Conservation (phyloP, 2,113 vertebrate species). For the Argyrosomus japonicus region DNA sequence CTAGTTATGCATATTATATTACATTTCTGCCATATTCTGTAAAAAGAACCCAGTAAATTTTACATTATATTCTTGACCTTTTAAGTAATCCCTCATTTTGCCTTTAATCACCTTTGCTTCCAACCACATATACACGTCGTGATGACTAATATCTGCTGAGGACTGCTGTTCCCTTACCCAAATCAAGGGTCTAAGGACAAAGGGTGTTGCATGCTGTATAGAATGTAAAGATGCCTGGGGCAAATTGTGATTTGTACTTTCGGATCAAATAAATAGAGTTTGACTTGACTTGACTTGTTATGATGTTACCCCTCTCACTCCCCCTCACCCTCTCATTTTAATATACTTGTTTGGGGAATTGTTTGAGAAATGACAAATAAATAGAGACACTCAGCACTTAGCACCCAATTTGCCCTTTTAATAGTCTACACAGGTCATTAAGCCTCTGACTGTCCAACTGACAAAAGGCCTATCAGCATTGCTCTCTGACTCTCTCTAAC, state of each 20-base stretch:
- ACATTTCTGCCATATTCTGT: too few species aligned
- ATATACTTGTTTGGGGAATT: constrained; percentile 12
- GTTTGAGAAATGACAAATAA: constrained; percentile 30
- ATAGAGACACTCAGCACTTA: constrained; percentile 35
- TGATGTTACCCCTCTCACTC: too few species aligned
- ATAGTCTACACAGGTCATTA: constrained; percentile 60
- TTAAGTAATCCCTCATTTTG: neutral
- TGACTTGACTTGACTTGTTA: too few species aligned
- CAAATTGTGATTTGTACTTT: too few species aligned
- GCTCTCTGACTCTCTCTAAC: constrained; percentile 16
- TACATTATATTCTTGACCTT: too few species aligned
- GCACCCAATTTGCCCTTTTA: constrained; percentile 50
- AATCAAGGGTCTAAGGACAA: too few species aligned
- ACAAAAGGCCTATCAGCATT: constrained; percentile 43
- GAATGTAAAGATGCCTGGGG: too few species aligned
- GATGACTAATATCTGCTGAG: neutral
- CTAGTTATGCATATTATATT: too few species aligned
- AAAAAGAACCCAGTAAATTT: too few species aligned
- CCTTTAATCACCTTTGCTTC: neutral
- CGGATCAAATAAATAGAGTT: too few species aligned
- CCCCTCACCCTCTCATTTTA: neutral
- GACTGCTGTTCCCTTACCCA: neutral
- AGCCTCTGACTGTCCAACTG: constrained; percentile 37
- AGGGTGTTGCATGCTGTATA: too few species aligned
- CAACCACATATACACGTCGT: neutral